Evolutionary conservation across 2,113 vertebrate species (phyloP).

Genomic region (Nibea coibor): DNA sequence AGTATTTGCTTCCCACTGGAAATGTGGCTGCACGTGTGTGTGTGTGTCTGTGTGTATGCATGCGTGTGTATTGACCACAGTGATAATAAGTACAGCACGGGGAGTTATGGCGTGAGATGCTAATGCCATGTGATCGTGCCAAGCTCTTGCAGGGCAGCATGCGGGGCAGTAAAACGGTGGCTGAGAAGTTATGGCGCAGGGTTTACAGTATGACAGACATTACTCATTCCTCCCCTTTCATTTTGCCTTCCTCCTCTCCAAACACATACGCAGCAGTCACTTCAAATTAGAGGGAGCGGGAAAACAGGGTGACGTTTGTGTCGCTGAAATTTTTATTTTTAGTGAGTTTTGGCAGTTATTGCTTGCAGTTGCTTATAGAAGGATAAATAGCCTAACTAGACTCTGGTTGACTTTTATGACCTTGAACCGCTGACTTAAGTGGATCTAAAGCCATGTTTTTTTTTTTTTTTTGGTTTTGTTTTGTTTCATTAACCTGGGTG

Average conservation of each 20-base stretch:
- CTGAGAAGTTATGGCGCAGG: constrained; percentile 52
- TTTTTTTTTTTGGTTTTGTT: neutral
- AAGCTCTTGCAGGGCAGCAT: constrained; percentile 55
- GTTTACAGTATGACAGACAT: constrained; percentile 50
- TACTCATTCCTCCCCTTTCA: constrained; percentile 60
- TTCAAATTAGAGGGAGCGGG: neutral
- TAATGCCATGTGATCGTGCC: constrained; percentile 53
- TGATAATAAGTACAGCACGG: constrained; percentile 35
- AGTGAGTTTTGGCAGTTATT: constrained; percentile 26
- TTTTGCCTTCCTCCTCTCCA: constrained; percentile 12
- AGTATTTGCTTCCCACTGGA: constrained; percentile 50
- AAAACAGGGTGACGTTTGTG: neutral
- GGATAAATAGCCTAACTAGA: constrained; percentile 1
- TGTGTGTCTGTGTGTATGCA: constrained; percentile 5
- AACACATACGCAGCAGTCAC: constrained; percentile 16
- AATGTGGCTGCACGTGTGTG: constrained; percentile 3
- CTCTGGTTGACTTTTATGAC: constrained; percentile 12
- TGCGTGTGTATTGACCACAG: constrained; percentile 31
- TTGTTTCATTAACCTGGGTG: neutral
- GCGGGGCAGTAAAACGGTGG: constrained; percentile 60
- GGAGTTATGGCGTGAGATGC: constrained; percentile 43
- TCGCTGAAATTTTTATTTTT: constrained; percentile 11
- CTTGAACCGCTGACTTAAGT: neutral
- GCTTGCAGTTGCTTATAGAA: constrained; percentile 8
- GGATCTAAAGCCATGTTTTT: neutral